Base-by-base conservation (phyloP, 53 echinoderm and acorn worm species). In the Hippasteria phrygiana region DNA sequence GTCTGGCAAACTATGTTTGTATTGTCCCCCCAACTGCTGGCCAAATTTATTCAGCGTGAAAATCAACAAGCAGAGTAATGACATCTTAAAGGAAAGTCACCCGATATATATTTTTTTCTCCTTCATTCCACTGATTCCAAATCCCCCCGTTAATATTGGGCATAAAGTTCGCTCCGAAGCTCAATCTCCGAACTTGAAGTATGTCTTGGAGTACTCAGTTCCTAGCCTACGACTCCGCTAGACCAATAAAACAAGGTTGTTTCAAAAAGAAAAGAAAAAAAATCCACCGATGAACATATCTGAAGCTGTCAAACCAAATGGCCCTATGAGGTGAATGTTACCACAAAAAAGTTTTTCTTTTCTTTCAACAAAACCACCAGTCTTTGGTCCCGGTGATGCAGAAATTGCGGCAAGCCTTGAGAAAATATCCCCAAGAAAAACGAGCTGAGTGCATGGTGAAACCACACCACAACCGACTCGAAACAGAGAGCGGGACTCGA, bases 1-100 rank as follows among this genome's bases (percentile, higher is more conserved):
- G 81, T 45, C 81, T 43, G 81, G 63, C 81, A 81, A 81, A 81
- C 81, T 45, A 81, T 81, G 81, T 81, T 81, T 81, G 81, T 28
- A 63, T 56, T 81, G 46, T 45, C 42, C 80, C 55, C 65, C 12
- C 31, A 47, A 43, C 22, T 12, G 31, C 65, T 81, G 43, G 81
- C 65, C 80, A 80, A 80, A 80, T 80, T 80, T 80, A 80, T 80
- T 80, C 80, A 80, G 80, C 27, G 43, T 43, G 27, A 28, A 64
- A 81, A 81, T 81, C 63, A 81, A 81, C 81, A 81, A 13, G 63
- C 27, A 18, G 72, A 28, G 39, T 64, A 81, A 81, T 81, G 64
- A 81, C 64, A 81, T 81, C 32, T 64, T 45, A 64, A 77, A 80
- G 17, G 42, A 65, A 63, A 45, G 42, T 55, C 43, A 81, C 81